Conservation (phyloP, 2,113 vertebrate species). For the Hippocampus barbouri region DNA sequence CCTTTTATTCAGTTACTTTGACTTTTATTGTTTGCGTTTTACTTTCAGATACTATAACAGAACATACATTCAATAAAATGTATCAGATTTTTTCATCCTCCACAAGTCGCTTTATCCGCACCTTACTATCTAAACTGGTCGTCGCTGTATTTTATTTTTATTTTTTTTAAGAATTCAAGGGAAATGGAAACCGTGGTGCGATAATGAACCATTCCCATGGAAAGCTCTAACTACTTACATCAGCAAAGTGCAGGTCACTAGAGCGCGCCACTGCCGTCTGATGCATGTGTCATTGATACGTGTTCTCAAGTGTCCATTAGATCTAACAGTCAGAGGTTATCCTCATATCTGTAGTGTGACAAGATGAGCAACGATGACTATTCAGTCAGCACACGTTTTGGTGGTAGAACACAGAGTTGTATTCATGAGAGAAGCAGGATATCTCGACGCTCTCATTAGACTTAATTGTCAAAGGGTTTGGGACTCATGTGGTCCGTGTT, state of each 20-base stretch:
- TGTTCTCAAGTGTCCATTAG: slow-evolving; percentile 44
- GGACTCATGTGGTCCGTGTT: slow-evolving; percentile 19
- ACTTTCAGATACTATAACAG: no score
- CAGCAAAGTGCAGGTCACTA: slow-evolving; percentile 29
- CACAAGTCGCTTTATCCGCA: background rate
- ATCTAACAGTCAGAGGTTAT: slow-evolving; percentile 43
- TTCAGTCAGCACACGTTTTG: slow-evolving; percentile 32
- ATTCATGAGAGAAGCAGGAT: slow-evolving; percentile 33
- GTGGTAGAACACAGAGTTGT: slow-evolving; percentile 39
- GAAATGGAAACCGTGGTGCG: background rate
- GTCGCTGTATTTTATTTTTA: background rate
- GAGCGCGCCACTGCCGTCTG: slow-evolving; percentile 15
- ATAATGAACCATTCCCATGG: background rate
- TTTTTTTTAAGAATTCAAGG: background rate
- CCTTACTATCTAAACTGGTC: background rate
- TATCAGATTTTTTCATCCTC: background rate
- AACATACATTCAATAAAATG: no score
- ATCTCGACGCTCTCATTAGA: slow-evolving; percentile 29
- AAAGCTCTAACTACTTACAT: slow-evolving; percentile 2
- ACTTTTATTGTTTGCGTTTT: no score
- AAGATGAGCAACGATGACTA: slow-evolving; percentile 33
- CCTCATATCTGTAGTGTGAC: slow-evolving; percentile 27
- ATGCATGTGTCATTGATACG: slow-evolving; percentile 30
- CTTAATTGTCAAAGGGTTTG: slow-evolving; percentile 26
- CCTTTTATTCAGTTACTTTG: no score